Evolutionary conservation across 2,888 invertebrate genomes (phyloP), one percentile per base, ranked within the genome.

Genomic region (Pristionchus arcanus): DNA sequence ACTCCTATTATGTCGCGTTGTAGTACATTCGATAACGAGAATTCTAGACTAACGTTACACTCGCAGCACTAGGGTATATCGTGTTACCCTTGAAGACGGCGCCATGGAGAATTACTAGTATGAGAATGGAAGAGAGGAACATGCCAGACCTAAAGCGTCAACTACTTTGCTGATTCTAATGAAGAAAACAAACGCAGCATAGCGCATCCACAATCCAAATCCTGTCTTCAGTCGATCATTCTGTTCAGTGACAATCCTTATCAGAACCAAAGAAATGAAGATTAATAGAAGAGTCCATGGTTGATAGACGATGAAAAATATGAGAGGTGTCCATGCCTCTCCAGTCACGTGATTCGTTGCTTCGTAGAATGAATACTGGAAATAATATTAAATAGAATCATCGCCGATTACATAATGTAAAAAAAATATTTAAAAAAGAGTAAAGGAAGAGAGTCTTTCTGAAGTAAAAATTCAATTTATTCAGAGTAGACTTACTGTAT

Each of bases 41-140:
- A 74, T 19, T 16, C 5, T 16, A 13, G 11, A n/a, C 49, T 81
- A 25, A 81, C 81, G 81, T 81, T 25, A 81, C 16, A n/a, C 25
- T 28, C 11, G 81, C 49, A 5, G 49, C 81, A 81, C n/a, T 81
- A 1, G 81, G 81, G 34, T 81, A 81, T 25, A 81, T 81, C 49
- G 81, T 81, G n/a, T 81, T 81, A n/a, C 81, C 81, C 81, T 81
- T 81, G 81, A 81, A 81, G 5, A 81, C 81, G 4, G 81, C 81
- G 49, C 81, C 81, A 34, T 81, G 81, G 13, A 81, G 42, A 7
- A 81, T 25, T 37, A 81, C 11, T 37, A 81, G 25, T 21, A 81
- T 7, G 49, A 81, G 42, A 81, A 81, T 49, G 13, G 81, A 81
- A 49, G 37, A n/a, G n/a, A 81, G 81, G 49, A 81, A 81, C 42